Percentiles rank a stretch among this genome's conserved stretches.
phyloP scores from a whole-genome alignment of 1,140 invertebrate species.

The Trichonephila clavipes region DNA sequence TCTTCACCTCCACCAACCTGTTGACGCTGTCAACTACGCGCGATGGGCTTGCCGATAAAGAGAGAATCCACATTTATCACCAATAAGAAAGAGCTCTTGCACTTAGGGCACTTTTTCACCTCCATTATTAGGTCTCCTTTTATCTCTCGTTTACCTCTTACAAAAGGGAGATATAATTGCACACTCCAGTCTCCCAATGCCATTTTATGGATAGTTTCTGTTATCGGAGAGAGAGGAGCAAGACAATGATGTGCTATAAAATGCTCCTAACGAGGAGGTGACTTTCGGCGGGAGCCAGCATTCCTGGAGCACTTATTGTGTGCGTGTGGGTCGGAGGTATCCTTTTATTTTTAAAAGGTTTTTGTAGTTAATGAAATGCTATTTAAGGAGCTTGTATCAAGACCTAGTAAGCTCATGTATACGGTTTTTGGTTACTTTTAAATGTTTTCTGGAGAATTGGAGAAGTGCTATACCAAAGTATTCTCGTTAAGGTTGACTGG shows the following conservation, averaged over 20 bases:
- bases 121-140: slow-evolving; percentile 24
- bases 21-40: background rate
- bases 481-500: no score
- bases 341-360: background rate
- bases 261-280: slow-evolving; percentile 12
- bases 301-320: background rate
- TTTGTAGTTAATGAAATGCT: background rate
- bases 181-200: background rate
- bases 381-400: background rate
- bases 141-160: background rate
- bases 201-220: slow-evolving; percentile 20
- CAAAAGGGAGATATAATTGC: background rate
- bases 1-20: slow-evolving; percentile 24
- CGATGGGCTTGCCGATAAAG: slow-evolving; percentile 23
- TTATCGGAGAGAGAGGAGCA: background rate
- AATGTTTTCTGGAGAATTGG: no score
- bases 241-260: slow-evolving; percentile 25
- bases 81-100: slow-evolving; percentile 12
- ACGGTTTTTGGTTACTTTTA: no score
- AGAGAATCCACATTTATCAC: slow-evolving; percentile 27
- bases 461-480: no score
- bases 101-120: slow-evolving; percentile 34
- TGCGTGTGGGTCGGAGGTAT: background rate
- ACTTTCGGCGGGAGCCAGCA: background rate
- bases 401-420: background rate